phyloP scores from a whole-genome alignment of 2,797 vertebrate species.

The Onychomys torridus region DNA sequence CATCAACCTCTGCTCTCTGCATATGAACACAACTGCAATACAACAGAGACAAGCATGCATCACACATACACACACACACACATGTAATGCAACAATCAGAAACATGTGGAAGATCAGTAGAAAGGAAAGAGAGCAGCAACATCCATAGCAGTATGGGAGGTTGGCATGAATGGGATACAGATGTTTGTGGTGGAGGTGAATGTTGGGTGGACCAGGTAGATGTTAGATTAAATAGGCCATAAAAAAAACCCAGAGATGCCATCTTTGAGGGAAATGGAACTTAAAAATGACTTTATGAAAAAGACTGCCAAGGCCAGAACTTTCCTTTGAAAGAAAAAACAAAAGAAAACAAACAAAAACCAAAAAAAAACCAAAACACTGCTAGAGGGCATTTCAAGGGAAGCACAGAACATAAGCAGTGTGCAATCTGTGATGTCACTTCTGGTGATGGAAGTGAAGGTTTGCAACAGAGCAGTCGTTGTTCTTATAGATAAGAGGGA shows the following conservation, averaged over 20 bases:
- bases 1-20: background rate
- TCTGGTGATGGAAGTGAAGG: background rate
- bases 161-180: background rate
- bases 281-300: background rate
- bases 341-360: too few relatives aligned
- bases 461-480: background rate
- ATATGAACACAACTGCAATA: background rate
- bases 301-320: background rate
- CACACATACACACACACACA: background rate
- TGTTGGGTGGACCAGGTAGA: too few relatives aligned
- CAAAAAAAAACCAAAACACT: too few relatives aligned
- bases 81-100: background rate
- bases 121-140: background rate
- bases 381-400: background rate
- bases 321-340: background rate
- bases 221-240: background rate
- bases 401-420: background rate
- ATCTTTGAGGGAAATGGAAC: background rate
- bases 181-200: background rate
- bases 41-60: background rate
- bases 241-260: background rate
- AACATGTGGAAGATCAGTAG: background rate
- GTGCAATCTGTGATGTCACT: too few relatives aligned
- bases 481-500: background rate
- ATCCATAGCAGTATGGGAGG: background rate